Evolutionary conservation across 2,888 invertebrate species (phyloP), one percentile per base, ranked within the genome.

Genomic region (Lithophane semibrunnea): DNA sequence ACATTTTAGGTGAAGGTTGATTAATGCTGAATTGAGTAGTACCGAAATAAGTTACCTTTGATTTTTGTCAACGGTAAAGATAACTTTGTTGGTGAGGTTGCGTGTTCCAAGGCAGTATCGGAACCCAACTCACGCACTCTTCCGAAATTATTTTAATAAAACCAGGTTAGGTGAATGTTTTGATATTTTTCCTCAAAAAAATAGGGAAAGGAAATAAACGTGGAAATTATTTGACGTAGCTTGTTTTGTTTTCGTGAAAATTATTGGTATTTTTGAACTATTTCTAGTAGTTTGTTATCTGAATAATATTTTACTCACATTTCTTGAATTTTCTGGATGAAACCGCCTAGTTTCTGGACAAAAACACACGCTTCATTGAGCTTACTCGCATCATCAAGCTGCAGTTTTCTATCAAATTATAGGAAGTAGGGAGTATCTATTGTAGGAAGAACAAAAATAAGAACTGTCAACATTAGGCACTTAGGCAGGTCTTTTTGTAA

Each of bases 91-190:
- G 84, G 85, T 87, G 72, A 85, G 84, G 84, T 94, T 87, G 96
- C 96, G 96, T 96, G 96, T 90, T 88, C 87, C 85, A 77, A 84
- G 88, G 94, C 93, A 93, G 93, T 96, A 94, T 94, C 85, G 89
- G 89, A 91, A 93, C 93, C 91, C 92, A 92, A 86, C 93, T 92
- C 96, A 96, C 96, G 96, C 96, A 96, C 95, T 93, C 88, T 88
- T 93, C 92, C 92, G 91, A 96, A 96, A 96, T 96, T 94, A 96
- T 96, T 96, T 95, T 96, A 95, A 95, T 96, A 95, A 89, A 95
- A 95, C 93, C 94, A 94, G 95, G 93, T 94, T 94, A 94, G 93
- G 93, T 94, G 92, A 92, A 92, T 94, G 94, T 94, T 95, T 94
- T 93, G 94, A 94, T 93, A 91, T 92, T 86, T 91, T 91, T 89